Evolutionary conservation across 2,797 vertebrate species (phyloP).

Genomic region (Premnoplex brunnescens): DNA sequence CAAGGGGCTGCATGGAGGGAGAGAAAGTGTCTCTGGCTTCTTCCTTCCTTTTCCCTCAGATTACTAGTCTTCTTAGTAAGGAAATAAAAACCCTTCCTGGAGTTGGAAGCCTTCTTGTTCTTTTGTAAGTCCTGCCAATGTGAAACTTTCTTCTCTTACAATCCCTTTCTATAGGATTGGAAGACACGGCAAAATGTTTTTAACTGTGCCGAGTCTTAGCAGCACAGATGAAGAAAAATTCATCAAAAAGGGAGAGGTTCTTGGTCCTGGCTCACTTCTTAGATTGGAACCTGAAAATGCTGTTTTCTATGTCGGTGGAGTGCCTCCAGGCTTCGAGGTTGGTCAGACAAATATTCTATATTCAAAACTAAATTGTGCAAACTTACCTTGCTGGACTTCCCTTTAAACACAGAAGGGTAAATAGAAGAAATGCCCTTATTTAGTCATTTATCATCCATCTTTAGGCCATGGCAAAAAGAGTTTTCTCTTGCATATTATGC

Average conservation of each 20-base stretch:
- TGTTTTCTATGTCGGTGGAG: slow-evolving; percentile 92
- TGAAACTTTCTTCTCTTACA: neutral
- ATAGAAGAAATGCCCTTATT: neutral
- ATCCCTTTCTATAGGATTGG: slow-evolving; percentile 81
- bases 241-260: slow-evolving; percentile 91
- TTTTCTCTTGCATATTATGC: neutral
- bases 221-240: slow-evolving; percentile 94
- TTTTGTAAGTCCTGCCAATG: neutral
- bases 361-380: neutral
- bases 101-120: neutral
- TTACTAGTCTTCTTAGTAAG: neutral
- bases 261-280: slow-evolving; percentile 86
- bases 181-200: slow-evolving; percentile 91
- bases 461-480: neutral
- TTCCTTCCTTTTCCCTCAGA: neutral
- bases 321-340: slow-evolving; percentile 87
- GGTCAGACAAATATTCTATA: neutral
- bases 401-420: neutral
- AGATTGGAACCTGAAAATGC: slow-evolving; percentile 86
- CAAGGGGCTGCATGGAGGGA: neutral
- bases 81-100: neutral
- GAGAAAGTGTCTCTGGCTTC: neutral
- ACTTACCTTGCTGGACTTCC: neutral
- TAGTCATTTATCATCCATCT: neutral
- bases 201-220: slow-evolving; percentile 91